Evolutionary conservation across 2,113 vertebrate genomes (phyloP).

Genomic region (Panthera tigris): DNA sequence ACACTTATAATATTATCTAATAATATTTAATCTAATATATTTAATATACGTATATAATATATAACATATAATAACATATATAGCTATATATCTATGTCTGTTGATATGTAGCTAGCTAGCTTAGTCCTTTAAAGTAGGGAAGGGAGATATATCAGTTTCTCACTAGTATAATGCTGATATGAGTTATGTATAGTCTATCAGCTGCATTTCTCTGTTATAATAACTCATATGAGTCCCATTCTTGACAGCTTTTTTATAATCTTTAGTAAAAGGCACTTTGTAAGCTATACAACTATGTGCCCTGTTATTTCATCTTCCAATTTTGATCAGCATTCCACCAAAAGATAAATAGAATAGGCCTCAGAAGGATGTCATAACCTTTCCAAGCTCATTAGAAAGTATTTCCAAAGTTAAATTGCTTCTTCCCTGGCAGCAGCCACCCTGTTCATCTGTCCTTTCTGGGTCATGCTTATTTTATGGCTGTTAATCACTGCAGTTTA

Average conservation of each 20-base stretch:
- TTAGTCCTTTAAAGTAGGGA: background rate
- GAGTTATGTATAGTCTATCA: background rate
- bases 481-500: background rate
- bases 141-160: background rate
- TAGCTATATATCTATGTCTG: background rate
- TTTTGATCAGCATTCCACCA: background rate
- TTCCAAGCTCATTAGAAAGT: background rate
- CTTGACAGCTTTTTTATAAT: background rate
- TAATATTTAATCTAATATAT: background rate
- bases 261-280: background rate
- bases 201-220: background rate
- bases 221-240: background rate
- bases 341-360: background rate
- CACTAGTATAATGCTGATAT: background rate
- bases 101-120: background rate
- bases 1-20: background rate
- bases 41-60: background rate
- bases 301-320: background rate
- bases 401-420: slow-evolving; percentile 28
- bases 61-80: background rate
- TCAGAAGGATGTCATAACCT: background rate
- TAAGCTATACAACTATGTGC: background rate
- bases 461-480: background rate
- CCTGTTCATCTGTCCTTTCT: background rate
- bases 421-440: background rate